Evolutionary conservation across 2,113 vertebrate genomes (phyloP), one percentile per base, ranked within the genome.

Genomic region (Paradisaea rubra): DNA sequence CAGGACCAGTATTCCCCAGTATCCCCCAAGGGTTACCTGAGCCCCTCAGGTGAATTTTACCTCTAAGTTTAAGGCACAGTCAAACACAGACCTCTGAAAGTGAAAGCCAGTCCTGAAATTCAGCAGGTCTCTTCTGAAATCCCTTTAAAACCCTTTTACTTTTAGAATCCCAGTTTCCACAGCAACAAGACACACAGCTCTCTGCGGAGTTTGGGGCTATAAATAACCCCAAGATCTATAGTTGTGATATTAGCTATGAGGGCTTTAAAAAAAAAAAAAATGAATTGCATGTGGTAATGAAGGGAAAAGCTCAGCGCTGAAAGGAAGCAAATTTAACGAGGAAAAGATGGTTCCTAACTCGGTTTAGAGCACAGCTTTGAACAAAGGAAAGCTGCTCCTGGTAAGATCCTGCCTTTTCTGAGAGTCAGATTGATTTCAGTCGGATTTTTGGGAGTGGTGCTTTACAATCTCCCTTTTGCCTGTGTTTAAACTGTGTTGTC

Each of bases 201-300:
- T 94, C 95, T 83, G 95, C 82, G 6, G 91, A 94, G 87, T 96
- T 96, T 3, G 18, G 91, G 74, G 95, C 97, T 98, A 98, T 97
- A 98, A 98, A 98, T 98, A 97, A 92, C 69, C 91, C 94, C 64
- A 19, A 91, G 96, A 95, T 97, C 94, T 91, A 88, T 80, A 72
- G 42, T 81, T 95, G 91, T 20, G 66, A 91, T 91, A 93, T 89
- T 96, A 95, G 94, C 11, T 42, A 72, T 57, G 92, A 95, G 83
- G 94, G 86, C 87, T 94, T 94, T 24, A 22, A 30, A 71, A 50
- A 87, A 86, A 76, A 35, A 35, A 22, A 11, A 33, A 15, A 27
- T 35, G 47, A 88, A 89, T 70, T 2, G 85, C 91, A 39, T 70
- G 61, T 28, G 81, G 91, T 89, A 92, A 89, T 64, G 79, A 44